A percentile compares a stretch with the other conserved stretches of the same genome.
phyloP scores from a whole-genome alignment of 2,888 invertebrate species.

The Rotaria sp. region DNA sequence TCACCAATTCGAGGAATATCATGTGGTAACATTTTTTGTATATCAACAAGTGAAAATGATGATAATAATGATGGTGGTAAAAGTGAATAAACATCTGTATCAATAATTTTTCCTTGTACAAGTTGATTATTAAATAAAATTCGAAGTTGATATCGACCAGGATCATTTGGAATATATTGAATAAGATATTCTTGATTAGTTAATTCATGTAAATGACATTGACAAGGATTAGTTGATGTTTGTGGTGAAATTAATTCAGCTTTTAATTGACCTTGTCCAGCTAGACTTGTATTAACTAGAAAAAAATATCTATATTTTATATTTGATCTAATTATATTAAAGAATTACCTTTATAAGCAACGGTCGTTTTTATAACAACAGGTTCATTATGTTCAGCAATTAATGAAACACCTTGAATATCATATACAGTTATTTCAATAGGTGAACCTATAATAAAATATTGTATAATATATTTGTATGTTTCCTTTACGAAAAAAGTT shows the following conservation, averaged over 20 bases:
- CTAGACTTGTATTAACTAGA: slow-evolving; percentile 84
- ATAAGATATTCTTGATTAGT: slow-evolving; percentile 70
- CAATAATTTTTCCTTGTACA: slow-evolving; percentile 64
- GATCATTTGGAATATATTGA: slow-evolving; percentile 87
- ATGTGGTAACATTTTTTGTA: neutral
- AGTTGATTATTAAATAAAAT: slow-evolving; percentile 89
- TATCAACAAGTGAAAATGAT: neutral
- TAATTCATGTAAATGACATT: slow-evolving; percentile 43
- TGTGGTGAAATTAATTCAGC: slow-evolving; percentile 74
- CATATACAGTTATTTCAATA: neutral
- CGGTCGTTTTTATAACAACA: neutral
- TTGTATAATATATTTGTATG: neutral
- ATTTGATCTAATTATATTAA: too few relatives aligned
- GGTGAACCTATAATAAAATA: neutral
- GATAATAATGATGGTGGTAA: neutral
- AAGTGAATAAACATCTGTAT: neutral
- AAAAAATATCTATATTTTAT: neutral
- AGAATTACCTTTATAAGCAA: neutral
- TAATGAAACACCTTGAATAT: neutral
- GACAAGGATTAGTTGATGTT: slow-evolving; percentile 78
- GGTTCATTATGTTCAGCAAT: neutral
- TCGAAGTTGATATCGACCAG: slow-evolving; percentile 82
- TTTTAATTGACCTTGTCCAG: slow-evolving; percentile 93
- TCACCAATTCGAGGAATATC: neutral
- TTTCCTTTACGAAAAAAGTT: too few relatives aligned